Base-by-base conservation (phyloP, 2,888 invertebrate genomes). In the Pristionchus fissidentatus region DNA sequence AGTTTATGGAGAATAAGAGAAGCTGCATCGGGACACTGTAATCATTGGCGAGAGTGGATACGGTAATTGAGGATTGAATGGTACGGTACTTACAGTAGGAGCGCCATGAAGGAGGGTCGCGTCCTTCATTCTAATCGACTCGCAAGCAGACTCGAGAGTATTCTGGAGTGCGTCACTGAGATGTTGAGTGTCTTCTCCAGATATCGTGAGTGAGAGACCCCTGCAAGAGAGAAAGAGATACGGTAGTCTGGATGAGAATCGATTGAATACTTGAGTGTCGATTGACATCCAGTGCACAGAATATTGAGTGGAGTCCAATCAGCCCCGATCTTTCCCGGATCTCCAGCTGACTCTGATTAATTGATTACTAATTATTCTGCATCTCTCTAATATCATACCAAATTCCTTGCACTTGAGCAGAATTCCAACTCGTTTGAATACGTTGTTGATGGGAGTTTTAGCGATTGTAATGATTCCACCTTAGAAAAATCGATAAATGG, bases 231-330 rank as follows among this genome's bases (percentile, higher is more conserved):
- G 5, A 62, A 15, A 62, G 15, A 35, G 62, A 32, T 10, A 4
- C 29, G 32, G 29, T 3, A 29, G 29, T 15, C 4, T 15, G 8
- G 62, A 29, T 62, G 62, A n/a, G 15, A 3, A 62, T 29, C 22
- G 43, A 73, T 38, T 52, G 10, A n/a, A n/a, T n/a, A 77, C 77
- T 77, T 77, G 77, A 77, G 49, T 15, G 77, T 77, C 2, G 32
- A 29, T 35, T 77, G 77, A 52, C 77, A 77, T 38, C 15, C 52
- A 29, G 77, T 77, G 32, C 77, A 77, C 19, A 46, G 32, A 35
- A 77, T n/a, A n/a, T 32, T 38, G 13, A 13, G 32, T 22, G 46
- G 10, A 49, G 29, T 77, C 77, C 77, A 77, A 13, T 49, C 77
- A 22, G 52, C 10, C 15, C 52, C 77, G 49, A 35, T 32, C n/a